phyloP scores from a whole-genome alignment of 2,113 vertebrate species.

The Xiphorhynchus elegans region DNA sequence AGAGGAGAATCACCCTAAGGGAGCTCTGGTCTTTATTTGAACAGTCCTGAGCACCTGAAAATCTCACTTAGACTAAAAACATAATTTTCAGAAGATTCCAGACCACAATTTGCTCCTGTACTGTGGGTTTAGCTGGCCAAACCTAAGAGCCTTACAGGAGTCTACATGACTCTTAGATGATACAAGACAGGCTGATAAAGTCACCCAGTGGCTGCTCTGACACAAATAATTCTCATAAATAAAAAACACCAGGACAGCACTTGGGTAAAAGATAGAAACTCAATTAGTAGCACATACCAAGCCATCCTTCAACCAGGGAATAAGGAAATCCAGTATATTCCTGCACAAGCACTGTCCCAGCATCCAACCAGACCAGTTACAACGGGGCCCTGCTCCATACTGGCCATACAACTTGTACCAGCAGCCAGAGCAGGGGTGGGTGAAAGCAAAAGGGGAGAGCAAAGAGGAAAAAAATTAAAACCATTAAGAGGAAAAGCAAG shows the following conservation, averaged over 20 bases:
- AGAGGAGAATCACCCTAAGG: background rate
- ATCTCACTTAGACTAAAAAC: background rate
- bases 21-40: background rate
- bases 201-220: background rate
- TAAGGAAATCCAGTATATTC: background rate
- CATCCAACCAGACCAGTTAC: background rate
- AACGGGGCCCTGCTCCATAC: background rate
- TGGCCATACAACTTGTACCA: rapidly evolving
- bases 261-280: background rate
- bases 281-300: background rate
- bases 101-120: background rate
- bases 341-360: background rate
- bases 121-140: background rate
- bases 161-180: background rate
- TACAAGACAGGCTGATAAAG: background rate
- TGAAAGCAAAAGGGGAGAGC: rapidly evolving
- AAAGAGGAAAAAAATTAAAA: background rate
- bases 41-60: background rate
- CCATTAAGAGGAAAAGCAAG: background rate
- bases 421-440: background rate
- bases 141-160: background rate
- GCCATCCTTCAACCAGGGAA: background rate
- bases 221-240: background rate
- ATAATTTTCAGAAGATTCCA: background rate
- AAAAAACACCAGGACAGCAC: background rate